Evolutionary conservation across 92 coral and sea anemone genomes (phyloP).

Genomic region (Umimayanthus kanabou): DNA sequence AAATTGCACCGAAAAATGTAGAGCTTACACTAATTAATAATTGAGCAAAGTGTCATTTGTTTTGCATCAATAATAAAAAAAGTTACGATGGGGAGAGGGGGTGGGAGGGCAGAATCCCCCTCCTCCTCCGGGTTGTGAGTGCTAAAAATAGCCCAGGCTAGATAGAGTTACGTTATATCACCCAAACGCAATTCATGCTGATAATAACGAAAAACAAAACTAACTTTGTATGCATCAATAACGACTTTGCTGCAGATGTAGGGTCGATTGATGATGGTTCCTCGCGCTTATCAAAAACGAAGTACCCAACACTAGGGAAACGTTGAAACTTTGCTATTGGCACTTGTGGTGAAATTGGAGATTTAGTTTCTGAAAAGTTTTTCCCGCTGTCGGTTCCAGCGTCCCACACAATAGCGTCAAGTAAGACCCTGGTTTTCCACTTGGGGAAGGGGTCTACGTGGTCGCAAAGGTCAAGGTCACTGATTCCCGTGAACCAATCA

Average conservation of each 20-base stretch:
- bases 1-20: too few relatives aligned
- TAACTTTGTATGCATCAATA: neutral
- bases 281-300: neutral
- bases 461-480: conserved; percentile 1
- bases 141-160: too few relatives aligned
- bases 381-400: conserved; percentile 3
- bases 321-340: neutral
- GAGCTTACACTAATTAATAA: too few relatives aligned
- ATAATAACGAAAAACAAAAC: neutral
- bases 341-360: neutral
- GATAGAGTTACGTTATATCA: neutral
- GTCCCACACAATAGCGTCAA: conserved; percentile 6
- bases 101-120: too few relatives aligned
- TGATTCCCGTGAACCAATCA: conserved; percentile 2
- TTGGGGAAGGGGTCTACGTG: neutral
- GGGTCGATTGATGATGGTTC: neutral
- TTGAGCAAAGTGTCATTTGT: too few relatives aligned
- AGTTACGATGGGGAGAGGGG: too few relatives aligned
- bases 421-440: neutral
- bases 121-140: too few relatives aligned
- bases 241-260: neutral
- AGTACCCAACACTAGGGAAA: neutral
- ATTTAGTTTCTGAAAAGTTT: neutral
- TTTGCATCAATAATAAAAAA: too few relatives aligned
- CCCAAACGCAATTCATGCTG: neutral